Conservation (phyloP, 1,140 invertebrate species). For the Aphaenogaster ashmeadi region DNA sequence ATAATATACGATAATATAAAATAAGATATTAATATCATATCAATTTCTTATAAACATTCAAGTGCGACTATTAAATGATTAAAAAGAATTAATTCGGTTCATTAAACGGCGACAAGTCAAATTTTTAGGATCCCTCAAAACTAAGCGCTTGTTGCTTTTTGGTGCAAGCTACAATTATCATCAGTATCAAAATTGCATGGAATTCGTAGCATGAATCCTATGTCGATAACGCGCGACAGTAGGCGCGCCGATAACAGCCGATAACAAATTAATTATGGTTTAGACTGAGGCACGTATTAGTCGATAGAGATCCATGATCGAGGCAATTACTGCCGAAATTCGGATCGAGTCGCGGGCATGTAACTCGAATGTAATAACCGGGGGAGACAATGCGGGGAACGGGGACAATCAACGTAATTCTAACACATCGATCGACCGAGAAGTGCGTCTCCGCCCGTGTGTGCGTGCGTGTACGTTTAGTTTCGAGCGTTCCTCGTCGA, state of each 20-base stretch:
- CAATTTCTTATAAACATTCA: neutral
- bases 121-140: neutral
- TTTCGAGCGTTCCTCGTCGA: slow-evolving; percentile 51
- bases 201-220: neutral
- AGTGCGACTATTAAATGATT: neutral
- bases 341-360: slow-evolving; percentile 63
- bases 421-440: slow-evolving; percentile 70
- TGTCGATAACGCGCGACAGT: slow-evolving; percentile 50
- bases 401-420: slow-evolving; percentile 75
- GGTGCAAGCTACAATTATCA: neutral
- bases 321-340: slow-evolving; percentile 76
- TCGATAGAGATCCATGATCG: slow-evolving; percentile 71
- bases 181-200: neutral
- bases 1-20: neutral
- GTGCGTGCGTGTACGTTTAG: slow-evolving; percentile 30
- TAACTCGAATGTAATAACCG: slow-evolving; percentile 77
- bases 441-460: slow-evolving; percentile 20
- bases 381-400: slow-evolving; percentile 64
- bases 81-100: neutral
- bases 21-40: neutral
- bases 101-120: neutral
- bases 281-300: slow-evolving; percentile 63
- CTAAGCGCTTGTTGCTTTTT: neutral
- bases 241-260: slow-evolving; percentile 25
- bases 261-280: slow-evolving; percentile 78